A percentile compares a stretch with the other conserved stretches of the same genome.
Evolutionary conservation across 2,888 invertebrate species (phyloP).

Genomic region (Adineta ricciae): DNA sequence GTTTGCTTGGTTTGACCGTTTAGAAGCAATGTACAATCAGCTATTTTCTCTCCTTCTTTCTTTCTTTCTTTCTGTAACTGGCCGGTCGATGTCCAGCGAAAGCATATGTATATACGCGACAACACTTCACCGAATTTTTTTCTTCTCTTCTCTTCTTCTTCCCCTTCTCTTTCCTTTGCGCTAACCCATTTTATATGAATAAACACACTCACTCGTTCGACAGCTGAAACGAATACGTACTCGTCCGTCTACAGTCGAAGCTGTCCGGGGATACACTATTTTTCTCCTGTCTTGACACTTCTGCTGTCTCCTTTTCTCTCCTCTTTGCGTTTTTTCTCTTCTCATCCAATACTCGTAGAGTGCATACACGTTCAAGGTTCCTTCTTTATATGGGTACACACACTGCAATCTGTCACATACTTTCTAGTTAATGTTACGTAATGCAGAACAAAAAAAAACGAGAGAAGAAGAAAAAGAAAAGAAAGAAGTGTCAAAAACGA

Average conservation of each 20-base stretch:
- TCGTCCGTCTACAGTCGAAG: background rate
- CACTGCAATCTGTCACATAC: background rate
- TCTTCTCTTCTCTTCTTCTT: background rate
- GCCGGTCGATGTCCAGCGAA: background rate
- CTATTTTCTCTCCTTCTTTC: background rate
- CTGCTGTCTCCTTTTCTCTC: background rate
- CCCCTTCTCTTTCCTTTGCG: background rate
- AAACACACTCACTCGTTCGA: background rate
- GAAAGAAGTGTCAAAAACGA: background rate
- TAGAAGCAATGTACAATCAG: background rate
- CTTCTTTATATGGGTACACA: background rate
- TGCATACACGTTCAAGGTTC: background rate
- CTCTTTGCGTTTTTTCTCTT: background rate
- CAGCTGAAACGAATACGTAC: constrained; percentile 2
- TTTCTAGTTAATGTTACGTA: background rate
- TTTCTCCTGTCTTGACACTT: background rate
- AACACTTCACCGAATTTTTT: constrained; percentile 9
- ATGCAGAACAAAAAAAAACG: background rate
- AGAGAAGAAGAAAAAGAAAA: background rate
- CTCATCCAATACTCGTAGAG: background rate
- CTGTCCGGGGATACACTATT: background rate
- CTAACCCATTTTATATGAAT: background rate
- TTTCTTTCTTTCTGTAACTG: background rate
- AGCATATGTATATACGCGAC: background rate
- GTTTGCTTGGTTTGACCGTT: constrained; percentile 12